Base-by-base conservation (phyloP, 2,113 vertebrate species). In the Danionella cerebrum region DNA sequence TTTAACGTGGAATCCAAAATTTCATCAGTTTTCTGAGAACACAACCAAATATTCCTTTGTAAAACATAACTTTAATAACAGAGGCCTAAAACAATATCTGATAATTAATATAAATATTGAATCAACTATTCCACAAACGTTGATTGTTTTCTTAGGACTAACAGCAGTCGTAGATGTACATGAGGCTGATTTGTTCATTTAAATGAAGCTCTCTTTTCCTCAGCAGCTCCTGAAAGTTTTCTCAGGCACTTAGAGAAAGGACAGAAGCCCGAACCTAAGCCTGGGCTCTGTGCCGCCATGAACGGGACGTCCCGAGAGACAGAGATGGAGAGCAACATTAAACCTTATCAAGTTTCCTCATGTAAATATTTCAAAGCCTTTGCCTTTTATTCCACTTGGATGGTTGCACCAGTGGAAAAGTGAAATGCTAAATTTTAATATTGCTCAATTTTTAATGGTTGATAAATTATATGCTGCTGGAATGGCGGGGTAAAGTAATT, bases 291-390 rank as follows among this genome's bases (percentile, higher is more conserved):
- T 47, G 45, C 58, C 65, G 67, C 75, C 65, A 47, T 24, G 50
- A 55, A 57, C 25, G 14, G 45, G 7, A 2, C 16, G 25, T 65
- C 79, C 75, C 79, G 9, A 1, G 70, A 58, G 74, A 71, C 53
- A 54, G 76, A 74, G 50, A 78, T 78, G 71, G 36, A 66, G 78
- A 78, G 76, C 65, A 71, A 74, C 68, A 76, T 68, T 78, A 69
- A 76, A 79, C 76, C 78, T 78, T 75, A 79, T 79, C 76, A 79
- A 69, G 70, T 76, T 75, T 74, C 67, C 53, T 51, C 67, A 68
- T 76, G 78, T 82, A 79, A 82, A 82, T 82, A 82, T 79, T 82
- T 82, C 67, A 82, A 65, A 72, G 54, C 18, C 64, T 73, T 74
- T 51, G 70, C 72, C 67, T 82, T 73, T 78, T 70, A 75, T 78